Percentiles rank a stretch among this genome's conserved stretches.
Conservation (phyloP, 2,888 invertebrate genomes). For the Apodemia zela region DNA sequence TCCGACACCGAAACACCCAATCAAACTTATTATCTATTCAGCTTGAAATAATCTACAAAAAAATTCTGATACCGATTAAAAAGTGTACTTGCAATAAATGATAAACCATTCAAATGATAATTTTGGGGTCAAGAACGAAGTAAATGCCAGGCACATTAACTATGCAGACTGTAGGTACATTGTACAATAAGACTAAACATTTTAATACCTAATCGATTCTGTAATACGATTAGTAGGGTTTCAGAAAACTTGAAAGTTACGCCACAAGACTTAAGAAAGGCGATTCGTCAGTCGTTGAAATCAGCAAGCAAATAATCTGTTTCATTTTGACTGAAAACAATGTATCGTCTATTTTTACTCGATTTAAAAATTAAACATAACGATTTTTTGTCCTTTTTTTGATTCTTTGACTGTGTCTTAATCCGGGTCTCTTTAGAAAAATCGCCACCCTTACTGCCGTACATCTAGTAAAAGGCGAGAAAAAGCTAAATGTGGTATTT, state of each 20-base stretch:
- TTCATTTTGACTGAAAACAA: not conserved
- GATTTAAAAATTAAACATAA: too few species aligned
- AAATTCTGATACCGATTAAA: not conserved
- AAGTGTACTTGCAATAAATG: not conserved
- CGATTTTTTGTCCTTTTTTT: too few species aligned
- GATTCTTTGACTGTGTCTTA: too few species aligned
- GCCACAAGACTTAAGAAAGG: not conserved
- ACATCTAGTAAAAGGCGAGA: too few species aligned
- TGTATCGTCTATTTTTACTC: not conserved
- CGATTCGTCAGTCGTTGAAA: not conserved
- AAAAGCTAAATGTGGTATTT: too few species aligned
- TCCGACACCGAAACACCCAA: too few species aligned
- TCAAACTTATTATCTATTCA: too few species aligned
- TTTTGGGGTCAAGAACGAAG: not conserved
- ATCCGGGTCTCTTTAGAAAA: too few species aligned
- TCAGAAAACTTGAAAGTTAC: conserved; percentile 4
- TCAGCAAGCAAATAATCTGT: not conserved
- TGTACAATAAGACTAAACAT: not conserved
- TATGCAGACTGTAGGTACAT: not conserved
- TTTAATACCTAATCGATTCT: conserved; percentile 4
- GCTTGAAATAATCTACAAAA: not conserved
- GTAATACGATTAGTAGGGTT: not conserved
- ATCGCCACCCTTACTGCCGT: too few species aligned
- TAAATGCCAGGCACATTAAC: not conserved
- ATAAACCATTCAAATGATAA: not conserved